Evolutionary conservation across 2,797 vertebrate genomes (phyloP), one percentile per base, ranked within the genome.

Genomic region (Mycteria americana): DNA sequence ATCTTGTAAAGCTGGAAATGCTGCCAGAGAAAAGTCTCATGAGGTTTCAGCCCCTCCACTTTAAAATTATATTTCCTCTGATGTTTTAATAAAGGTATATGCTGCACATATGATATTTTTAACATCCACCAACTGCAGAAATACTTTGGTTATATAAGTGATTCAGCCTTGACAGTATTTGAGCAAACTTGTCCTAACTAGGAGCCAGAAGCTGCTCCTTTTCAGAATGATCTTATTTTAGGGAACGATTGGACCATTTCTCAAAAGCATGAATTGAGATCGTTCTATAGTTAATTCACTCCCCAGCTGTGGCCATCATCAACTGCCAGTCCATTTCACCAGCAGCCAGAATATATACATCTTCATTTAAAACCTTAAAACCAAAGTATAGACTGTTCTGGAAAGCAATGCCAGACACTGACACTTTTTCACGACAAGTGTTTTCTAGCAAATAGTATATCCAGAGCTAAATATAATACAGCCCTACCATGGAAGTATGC

Each of bases 241-340:
- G 79, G 77, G 89, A 96, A 93, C 0, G 9, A 89, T 91, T 76
- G 93, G 75, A 93, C 56, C 57, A 76, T 97, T 95, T 97, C 81
- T 96, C 79, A 95, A 96, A 96, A 96, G 72, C 90, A 80, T 27
- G 56, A 60, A 62, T 59, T n/a, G 37, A 97, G 70, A 65, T 88
- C 92, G 70, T 95, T 96, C 74, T 94, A 62, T 63, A 95, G 46
- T 79, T 97, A 95, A 97, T 97, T 96, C 78, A 94, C 75, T 97
- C 78, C 53, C 72, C 95, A 97, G 94, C 86, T 96, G 94, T 83
- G 56, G 60, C 68, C 43, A 85, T 87, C 78, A 70, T 39, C 73
- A 84, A 22, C 63, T 94, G 85, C 89, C 92, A 96, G 85, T 50
- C 30, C 23, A n/a, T 91, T 65, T 70, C 60, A 90, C 73, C 41